A percentile compares a stretch with the other conserved stretches of the same genome.
These are phyloP conservation scores for Campylorhamphus procurvoides DNA, from an alignment of 2,113 vertebrate species.

Conservation along the genomic window DNA sequence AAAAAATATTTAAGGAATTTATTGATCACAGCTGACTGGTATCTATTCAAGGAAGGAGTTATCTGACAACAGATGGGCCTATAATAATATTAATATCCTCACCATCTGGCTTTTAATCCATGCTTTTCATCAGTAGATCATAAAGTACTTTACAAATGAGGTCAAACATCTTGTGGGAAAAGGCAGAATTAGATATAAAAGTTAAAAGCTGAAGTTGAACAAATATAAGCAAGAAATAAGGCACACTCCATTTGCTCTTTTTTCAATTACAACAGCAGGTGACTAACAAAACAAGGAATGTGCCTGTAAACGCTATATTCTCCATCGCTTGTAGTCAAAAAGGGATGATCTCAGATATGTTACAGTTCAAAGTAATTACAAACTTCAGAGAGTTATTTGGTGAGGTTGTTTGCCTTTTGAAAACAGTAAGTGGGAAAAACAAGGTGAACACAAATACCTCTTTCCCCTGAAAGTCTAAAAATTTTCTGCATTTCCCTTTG, in stretches of 20 bases:
- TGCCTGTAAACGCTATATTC: neutral
- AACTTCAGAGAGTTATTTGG: neutral
- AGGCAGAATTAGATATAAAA: neutral
- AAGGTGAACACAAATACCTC: neutral
- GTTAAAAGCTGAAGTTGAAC: neutral
- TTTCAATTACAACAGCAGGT: neutral
- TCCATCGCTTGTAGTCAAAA: neutral
- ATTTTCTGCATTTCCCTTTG: neutral
- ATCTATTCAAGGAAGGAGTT: neutral
- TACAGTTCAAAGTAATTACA: neutral
- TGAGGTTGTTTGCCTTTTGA: neutral
- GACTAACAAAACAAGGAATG: neutral
- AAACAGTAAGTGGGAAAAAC: neutral
- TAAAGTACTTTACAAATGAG: neutral
- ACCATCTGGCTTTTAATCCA: slow-evolving; percentile 3
- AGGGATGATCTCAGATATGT: neutral
- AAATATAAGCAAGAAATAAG: neutral
- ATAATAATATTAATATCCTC: slow-evolving; percentile 26
- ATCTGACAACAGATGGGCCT: neutral
- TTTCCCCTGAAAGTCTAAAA: neutral
- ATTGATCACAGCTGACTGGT: slow-evolving; percentile 10
- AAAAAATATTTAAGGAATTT: neutral
- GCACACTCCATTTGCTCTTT: neutral
- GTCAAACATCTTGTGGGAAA: neutral
- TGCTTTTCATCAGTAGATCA: slow-evolving; percentile 10